Conservation (phyloP, 2,888 invertebrate species). For the Peribatodes rhomboidaria region DNA sequence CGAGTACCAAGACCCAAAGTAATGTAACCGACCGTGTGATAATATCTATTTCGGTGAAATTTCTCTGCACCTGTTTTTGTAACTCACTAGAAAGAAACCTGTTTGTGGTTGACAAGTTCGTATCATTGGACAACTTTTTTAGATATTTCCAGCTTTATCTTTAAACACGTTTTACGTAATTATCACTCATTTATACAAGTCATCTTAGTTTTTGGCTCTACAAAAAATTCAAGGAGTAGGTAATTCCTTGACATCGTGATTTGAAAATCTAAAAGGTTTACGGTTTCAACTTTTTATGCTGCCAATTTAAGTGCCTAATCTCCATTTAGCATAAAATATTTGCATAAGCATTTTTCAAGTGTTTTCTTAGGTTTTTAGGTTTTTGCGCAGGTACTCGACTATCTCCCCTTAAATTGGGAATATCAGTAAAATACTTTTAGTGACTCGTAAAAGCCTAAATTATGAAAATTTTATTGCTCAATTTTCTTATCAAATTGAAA, state of each 20-base stretch:
- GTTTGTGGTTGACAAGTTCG: constrained; percentile 28
- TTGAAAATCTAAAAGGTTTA: background rate
- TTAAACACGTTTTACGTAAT: constrained; percentile 9
- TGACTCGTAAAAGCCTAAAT: background rate
- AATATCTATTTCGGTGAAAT: constrained; percentile 27
- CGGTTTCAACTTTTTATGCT: background rate
- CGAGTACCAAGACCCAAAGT: too few species aligned
- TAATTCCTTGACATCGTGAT: background rate
- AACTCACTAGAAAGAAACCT: constrained; percentile 35
- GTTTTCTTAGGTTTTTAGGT: background rate
- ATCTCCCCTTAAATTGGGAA: background rate
- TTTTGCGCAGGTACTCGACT: background rate
- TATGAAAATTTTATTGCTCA: background rate
- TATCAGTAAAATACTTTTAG: background rate
- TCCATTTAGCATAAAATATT: background rate
- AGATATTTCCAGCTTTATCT: constrained; percentile 22
- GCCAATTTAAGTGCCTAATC: constrained; percentile 6
- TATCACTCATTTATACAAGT: background rate
- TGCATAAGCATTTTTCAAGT: background rate
- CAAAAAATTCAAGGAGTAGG: background rate
- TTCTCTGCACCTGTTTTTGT: constrained; percentile 23
- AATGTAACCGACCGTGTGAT: background rate
- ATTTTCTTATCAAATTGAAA: constrained; percentile 5
- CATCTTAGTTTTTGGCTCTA: background rate
- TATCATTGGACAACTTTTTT: constrained; percentile 38